Evolutionary conservation across 1,140 invertebrate genomes (phyloP), one percentile per base, ranked within the genome.

Genomic region (Halyomorpha halys): DNA sequence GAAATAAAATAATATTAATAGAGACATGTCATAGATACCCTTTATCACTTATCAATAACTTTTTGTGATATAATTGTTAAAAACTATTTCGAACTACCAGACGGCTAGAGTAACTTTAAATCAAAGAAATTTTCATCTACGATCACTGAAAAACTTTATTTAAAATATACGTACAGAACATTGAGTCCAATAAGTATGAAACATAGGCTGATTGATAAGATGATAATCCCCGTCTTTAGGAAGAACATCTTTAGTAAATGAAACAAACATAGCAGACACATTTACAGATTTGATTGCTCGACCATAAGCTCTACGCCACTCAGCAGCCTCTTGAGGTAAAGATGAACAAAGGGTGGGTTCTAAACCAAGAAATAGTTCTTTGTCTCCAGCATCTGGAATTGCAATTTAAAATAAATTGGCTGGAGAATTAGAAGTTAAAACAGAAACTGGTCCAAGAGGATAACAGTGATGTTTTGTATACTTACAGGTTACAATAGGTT

Each of bases 141-240:
- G 13, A 15, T 21, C 1, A 8, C 5, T 53, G 16, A 53, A 53
- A n/a, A 9, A n/a, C 13, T 27, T 59, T 8, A 23, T 51, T 54
- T 65, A 16, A 49, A 49, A 49, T n/a, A 18, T 23, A 77, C 82
- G 82, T 80, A 93, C 90, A 69, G 83, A 82, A 78, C 93, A 96
- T 76, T 96, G 93, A 49, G 88, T 94, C 86, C 93, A 95, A 77
- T 88, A 98, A 61, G 92, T 92, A 75, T 98, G 92, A 72, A 98
- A 87, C 72, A 96, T 86, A 23, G 92, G 90, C 68, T 89, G 85
- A 67, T 89, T 86, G 54, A 93, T 79, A 25, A 96, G 79, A 71
- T 87, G 85, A 77, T 82, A 85, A 69, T 84, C 80, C 68, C 84
- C 82, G 67, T 89, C 86, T 59, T 80, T 75, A 18, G 86, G 83